Base-by-base conservation (phyloP, 2,888 invertebrate genomes). In the Agonopterix alstromeriana region DNA sequence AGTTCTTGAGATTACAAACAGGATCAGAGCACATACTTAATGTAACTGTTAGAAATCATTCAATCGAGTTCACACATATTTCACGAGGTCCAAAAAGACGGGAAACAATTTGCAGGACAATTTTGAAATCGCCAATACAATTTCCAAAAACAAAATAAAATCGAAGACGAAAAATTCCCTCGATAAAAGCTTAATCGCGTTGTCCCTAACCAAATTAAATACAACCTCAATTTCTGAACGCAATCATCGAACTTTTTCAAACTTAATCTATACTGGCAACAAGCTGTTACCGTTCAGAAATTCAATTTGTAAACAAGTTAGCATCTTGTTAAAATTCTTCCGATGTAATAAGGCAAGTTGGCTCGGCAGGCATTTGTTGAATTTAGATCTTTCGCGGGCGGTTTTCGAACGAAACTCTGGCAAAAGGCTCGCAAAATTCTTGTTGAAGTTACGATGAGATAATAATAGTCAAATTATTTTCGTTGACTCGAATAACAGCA, bases 231-330 rank as follows among this genome's bases (percentile, higher is more conserved):
- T 82, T 76, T 69, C 70, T 70, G 62, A 68, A 65, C 69, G 64
- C 68, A 81, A 79, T 80, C 78, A 77, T 76, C 70, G 66, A 85
- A 85, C 73, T 86, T 83, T 82, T 77, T 65, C 69, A 73, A 84
- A 85, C 73, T 84, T 83, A 84, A 86, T 83, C 81, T 82, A 75
- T 75, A 72, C 58, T 59, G 67, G 70, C 75, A 80, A 75, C 83
- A 81, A 77, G 82, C 82, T 82, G 85, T 80, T 81, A 68, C 73
- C 60, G 65, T 71, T 71, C 67, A 66, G 70, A 79, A 86, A 87
- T 86, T 86, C 82, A 87, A 87, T 87, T 87, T 85, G 73, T 77
- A 81, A 82, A 84, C 86, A 85, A 87, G 86, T 87, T 86, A 78
- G 74, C 80, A 73, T 77, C 83, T 86, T 72, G 84, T 86, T 84